Base-by-base conservation (phyloP, 2,888 invertebrate species). In the Myopa testacea region DNA sequence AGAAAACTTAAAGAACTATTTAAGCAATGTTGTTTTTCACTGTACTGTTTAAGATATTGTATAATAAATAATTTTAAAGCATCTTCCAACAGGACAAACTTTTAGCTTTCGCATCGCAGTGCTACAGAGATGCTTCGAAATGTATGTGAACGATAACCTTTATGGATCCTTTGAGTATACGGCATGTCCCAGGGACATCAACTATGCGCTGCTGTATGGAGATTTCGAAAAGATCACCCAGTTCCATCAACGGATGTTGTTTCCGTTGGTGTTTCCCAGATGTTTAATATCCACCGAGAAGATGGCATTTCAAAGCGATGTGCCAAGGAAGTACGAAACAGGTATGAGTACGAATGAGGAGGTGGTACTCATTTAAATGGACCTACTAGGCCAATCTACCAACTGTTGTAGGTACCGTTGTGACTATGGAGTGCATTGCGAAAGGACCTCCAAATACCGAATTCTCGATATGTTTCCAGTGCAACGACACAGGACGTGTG, bases 181-280 rank as follows among this genome's bases (percentile, higher is more conserved):
- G 12, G 86, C 87, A 79, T 87, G 87, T 77, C 89, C 89, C 14
- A 89, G 88, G 81, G 85, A 86, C 78, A 89, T 89, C 65, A 88
- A 87, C 77, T 88, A 84, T 73, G 84, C 87, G 63, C 84, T 88
- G 75, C 81, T 85, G 50, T 87, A 86, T 77, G 89, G 89, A 0
- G 89, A 89, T 75, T 89, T 89, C 79, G 89, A 89, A 78, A 88
- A 87, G 82, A 86, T 89, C 60, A 87, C 87, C 3, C 88, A 88
- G 80, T 89, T 89, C 78, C 89, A 89, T 82, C 89, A 89, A 80
- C 84, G 89, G 50, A 88, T 88, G 86, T 80, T 89, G 34, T 89
- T 88, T 78, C 89, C 89, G 0, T 73, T 88, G 62, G 86, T 88
- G 10, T 89, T 89, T 82, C 89, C 89, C 0, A 85, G 86, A 60